These are phyloP conservation scores for Vicugna pacos DNA, from an alignment of 2,113 vertebrate species.

Conservation along the genomic window DNA sequence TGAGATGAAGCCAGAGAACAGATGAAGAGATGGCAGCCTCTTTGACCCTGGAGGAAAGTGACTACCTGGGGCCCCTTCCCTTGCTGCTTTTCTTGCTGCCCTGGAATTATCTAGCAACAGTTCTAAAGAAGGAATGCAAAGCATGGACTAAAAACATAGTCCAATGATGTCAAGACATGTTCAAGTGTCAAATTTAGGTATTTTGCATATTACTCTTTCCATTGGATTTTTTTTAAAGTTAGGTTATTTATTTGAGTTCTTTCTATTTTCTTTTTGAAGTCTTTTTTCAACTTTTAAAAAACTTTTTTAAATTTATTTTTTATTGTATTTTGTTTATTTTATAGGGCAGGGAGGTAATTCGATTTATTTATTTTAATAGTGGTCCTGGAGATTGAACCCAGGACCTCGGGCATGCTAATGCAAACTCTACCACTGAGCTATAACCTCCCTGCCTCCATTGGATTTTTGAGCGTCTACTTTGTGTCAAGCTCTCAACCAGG, in stretches of 20 bases:
- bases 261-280: too few species aligned
- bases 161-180: neutral
- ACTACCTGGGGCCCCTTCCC: neutral
- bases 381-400: too few species aligned
- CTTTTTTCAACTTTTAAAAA: too few species aligned
- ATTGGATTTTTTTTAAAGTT: neutral
- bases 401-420: too few species aligned
- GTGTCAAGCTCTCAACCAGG: neutral
- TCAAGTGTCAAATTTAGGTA: neutral
- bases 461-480: neutral
- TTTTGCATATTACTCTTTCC: constrained; percentile 16
- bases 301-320: too few species aligned
- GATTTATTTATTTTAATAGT: too few species aligned
- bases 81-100: neutral
- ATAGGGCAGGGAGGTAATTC: too few species aligned
- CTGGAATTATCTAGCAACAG: neutral
- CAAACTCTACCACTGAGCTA: too few species aligned
- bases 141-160: neutral
- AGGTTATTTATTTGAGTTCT: too few species aligned
- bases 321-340: too few species aligned
- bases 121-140: constrained; percentile 42
- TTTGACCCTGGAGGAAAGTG: neutral
- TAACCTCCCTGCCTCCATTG: neutral
- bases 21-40: neutral
- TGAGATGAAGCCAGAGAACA: constrained; percentile 26